These are phyloP conservation scores for Idaea biselata DNA, from an alignment of 2,888 invertebrate species.

Conservation along the genomic window DNA sequence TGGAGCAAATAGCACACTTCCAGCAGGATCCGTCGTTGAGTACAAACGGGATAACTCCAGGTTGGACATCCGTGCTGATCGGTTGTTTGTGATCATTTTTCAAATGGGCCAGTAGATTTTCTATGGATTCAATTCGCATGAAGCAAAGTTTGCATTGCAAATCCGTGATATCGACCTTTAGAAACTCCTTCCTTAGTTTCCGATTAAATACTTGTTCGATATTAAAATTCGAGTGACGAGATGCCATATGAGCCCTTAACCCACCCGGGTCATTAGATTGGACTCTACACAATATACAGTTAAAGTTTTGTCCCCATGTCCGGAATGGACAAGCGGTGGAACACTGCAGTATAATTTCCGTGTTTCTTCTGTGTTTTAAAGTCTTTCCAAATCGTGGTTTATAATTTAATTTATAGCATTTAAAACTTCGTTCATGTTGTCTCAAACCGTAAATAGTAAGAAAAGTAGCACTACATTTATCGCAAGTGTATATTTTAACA, in stretches of 20 bases:
- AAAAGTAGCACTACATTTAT: conserved; percentile 70
- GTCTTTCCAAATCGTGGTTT: conserved; percentile 70
- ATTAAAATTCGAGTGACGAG: conserved; percentile 65
- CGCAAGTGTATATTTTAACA: conserved; percentile 68
- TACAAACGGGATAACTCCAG: conserved; percentile 70
- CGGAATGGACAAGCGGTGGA: conserved; percentile 71
- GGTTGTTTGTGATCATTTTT: conserved; percentile 72
- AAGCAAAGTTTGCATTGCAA: conserved; percentile 72
- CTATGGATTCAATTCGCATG: conserved; percentile 59
- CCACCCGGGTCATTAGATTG: conserved; percentile 72
- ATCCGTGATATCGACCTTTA: conserved; percentile 71
- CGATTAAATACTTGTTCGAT: conserved; percentile 66
- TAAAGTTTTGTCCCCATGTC: conserved; percentile 74
- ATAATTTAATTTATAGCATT: conserved; percentile 67
- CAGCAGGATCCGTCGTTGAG: conserved; percentile 65
- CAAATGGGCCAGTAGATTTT: conserved; percentile 61
- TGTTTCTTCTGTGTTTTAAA: conserved; percentile 66
- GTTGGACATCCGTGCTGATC: conserved; percentile 64
- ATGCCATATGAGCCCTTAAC: conserved; percentile 65
- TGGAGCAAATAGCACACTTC: conserved; percentile 69
- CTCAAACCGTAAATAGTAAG: conserved; percentile 64
- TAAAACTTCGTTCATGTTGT: conserved; percentile 69
- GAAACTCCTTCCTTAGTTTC: conserved; percentile 66
- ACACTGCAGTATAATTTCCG: conserved; percentile 70
- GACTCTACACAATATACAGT: conserved; percentile 68